A percentile compares a stretch with the other conserved stretches of the same genome.
phyloP scores from a whole-genome alignment of 2,888 invertebrate genomes.

The Agriopis leucophaearia region DNA sequence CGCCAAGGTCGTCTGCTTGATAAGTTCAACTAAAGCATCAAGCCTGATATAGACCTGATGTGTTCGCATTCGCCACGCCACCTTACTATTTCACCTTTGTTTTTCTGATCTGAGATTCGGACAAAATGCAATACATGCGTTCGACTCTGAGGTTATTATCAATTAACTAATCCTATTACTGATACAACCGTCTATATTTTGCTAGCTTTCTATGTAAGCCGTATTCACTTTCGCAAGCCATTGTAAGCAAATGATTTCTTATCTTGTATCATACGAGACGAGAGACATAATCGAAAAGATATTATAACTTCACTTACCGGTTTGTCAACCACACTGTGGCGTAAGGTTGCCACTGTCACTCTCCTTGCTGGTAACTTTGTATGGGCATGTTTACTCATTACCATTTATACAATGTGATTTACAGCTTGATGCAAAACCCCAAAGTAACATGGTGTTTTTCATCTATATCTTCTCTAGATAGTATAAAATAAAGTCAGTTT shows the following conservation, averaged over 20 bases:
- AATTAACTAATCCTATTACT: conserved; percentile 5
- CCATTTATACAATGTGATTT: too few species aligned
- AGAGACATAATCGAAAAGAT: conserved; percentile 23
- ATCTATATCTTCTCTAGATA: too few species aligned
- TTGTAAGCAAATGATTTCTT: conserved; percentile 33
- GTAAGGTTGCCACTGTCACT: conserved; percentile 9
- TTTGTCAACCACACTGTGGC: conserved; percentile 30
- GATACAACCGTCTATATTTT: neutral
- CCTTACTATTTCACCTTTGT: too few species aligned
- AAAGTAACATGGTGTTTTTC: too few species aligned
- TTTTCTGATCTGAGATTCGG: too few species aligned
- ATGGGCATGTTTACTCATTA: neutral
- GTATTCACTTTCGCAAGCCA: conserved; percentile 24
- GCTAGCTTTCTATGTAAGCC: conserved; percentile 16
- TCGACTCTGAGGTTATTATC: neutral
- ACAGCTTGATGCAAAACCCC: too few species aligned
- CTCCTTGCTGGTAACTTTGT: neutral
- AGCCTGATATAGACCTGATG: too few species aligned
- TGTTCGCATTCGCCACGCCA: too few species aligned
- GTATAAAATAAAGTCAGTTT: too few species aligned
- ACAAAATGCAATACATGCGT: too few species aligned
- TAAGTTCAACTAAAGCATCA: too few species aligned
- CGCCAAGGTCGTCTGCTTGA: too few species aligned
- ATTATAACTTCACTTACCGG: conserved; percentile 25
- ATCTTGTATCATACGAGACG: conserved; percentile 25